Evolutionary conservation across 1,140 invertebrate species (phyloP).

Genomic region (Rhagoletis pomonella): DNA sequence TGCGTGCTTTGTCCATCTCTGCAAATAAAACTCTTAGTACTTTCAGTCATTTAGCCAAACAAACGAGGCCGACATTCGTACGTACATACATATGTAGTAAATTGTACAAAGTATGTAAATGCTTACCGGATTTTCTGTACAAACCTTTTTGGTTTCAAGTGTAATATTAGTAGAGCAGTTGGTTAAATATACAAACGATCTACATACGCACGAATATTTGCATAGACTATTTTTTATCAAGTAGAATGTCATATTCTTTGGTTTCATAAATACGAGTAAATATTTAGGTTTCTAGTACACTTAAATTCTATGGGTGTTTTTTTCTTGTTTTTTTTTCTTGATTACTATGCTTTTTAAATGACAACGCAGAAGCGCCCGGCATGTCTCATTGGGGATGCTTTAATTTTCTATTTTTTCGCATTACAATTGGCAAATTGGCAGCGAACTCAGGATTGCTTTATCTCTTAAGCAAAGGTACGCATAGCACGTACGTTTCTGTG

Average conservation of each 20-base stretch:
- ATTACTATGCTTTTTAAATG: no score
- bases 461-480: no score
- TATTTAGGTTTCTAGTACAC: conserved; percentile 36
- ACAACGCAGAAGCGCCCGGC: no score
- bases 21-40: conserved; percentile 5
- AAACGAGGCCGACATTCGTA: neutral
- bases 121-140: neutral
- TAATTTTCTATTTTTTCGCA: no score
- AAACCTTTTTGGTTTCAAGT: conserved; percentile 39
- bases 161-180: conserved; percentile 43
- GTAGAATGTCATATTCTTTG: neutral
- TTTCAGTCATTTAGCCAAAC: conserved; percentile 22
- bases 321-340: no score
- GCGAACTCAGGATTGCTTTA: no score
- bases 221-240: neutral
- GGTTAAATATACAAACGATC: neutral
- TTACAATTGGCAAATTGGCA: no score
- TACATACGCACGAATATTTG: neutral
- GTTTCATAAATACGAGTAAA: neutral
- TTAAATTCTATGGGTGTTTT: neutral
- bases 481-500: no score
- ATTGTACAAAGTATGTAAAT: neutral
- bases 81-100: no score
- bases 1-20: conserved; percentile 29
- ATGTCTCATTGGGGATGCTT: no score